Percentiles rank a stretch among this genome's conserved stretches.
phyloP scores from a whole-genome alignment of 2,888 invertebrate species.

The Endomychus coccineus region DNA sequence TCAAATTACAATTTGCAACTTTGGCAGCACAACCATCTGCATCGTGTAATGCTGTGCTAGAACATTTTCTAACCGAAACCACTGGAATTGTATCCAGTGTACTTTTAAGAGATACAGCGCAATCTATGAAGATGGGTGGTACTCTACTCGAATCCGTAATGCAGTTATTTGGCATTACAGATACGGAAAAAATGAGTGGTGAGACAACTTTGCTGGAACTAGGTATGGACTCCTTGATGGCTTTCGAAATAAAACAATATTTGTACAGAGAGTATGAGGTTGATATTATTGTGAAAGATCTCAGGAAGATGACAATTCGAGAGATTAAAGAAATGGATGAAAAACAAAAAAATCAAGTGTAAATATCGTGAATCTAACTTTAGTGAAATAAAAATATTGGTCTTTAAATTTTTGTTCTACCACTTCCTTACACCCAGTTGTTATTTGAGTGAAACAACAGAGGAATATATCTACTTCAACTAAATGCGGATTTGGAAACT shows the following conservation, averaged over 20 bases:
- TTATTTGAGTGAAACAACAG: too few relatives aligned
- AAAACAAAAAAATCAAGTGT: conserved; percentile 1
- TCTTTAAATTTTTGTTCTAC: too few relatives aligned
- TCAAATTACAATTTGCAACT: conserved; percentile 16
- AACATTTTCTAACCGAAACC: conserved; percentile 23
- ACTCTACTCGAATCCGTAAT: conserved; percentile 22
- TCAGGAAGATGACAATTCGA: conserved; percentile 21
- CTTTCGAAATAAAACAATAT: conserved; percentile 28
- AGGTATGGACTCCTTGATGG: conserved; percentile 28
- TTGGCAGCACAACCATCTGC: conserved; percentile 19
- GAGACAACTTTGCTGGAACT: conserved; percentile 20
- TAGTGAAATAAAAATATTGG: too few relatives aligned
- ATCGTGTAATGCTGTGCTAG: conserved; percentile 22
- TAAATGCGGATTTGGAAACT: too few relatives aligned
- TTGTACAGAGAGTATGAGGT: conserved; percentile 24
- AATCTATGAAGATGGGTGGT: conserved; percentile 6
- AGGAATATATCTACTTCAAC: too few relatives aligned
- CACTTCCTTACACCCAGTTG: too few relatives aligned
- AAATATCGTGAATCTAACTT: too few relatives aligned
- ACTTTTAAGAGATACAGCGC: conserved; percentile 13
- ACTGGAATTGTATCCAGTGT: conserved; percentile 20
- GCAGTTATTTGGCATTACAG: conserved; percentile 25
- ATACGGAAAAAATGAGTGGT: conserved; percentile 22
- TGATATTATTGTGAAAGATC: conserved; percentile 20
- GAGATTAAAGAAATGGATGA: conserved; percentile 14